Base-by-base conservation (phyloP, 2,113 vertebrate genomes). In the Carassius auratus region DNA sequence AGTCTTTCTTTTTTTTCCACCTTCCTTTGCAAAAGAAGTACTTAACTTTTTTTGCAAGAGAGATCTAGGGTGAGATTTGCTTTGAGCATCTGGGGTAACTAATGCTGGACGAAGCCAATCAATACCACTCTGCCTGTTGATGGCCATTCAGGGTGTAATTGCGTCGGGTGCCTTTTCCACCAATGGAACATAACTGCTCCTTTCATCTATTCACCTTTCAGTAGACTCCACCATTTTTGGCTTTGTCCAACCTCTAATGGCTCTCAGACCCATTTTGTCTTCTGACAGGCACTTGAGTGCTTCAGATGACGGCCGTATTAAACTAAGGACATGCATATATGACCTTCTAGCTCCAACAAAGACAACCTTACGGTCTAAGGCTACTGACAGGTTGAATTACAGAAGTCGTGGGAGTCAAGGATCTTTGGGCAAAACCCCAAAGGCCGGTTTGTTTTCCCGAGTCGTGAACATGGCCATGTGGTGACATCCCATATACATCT, bases 131-230 rank as follows among this genome's bases (percentile, higher is more conserved):
- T 85, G 76, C 87, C 78, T 90, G 90, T 91, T 91, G 89, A 90
- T 62, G 82, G 87, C 85, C 86, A 91, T 89, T 90, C 85, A 90
- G 87, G 82, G 38, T 77, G 83, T 81, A 84, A 90, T 89, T 79
- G 86, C 84, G 66, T 76, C 66, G 84, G 86, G 86, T 86, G 81
- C 88, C 81, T 91, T 93, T 92, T 91, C 91, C 90, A 85, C 86
- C 89, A 69, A 77, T 77, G 85, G 85, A 85, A 80, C 80, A 87
- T 85, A 87, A 91, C 90, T 89, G 89, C 76, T 75, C 87, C 90
- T 93, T 92, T 93, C 92, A 92, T 91, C 91, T 90, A 48, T 83
- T 23, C 74, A 89, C 83, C 64, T 81, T 84, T 79, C 71, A 87
- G 83, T 76, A 85, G 85, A 89, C 88, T 55, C 61, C 12, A 42